Evolutionary conservation across 2,113 vertebrate species (phyloP).

Genomic region (Perca flavescens): DNA sequence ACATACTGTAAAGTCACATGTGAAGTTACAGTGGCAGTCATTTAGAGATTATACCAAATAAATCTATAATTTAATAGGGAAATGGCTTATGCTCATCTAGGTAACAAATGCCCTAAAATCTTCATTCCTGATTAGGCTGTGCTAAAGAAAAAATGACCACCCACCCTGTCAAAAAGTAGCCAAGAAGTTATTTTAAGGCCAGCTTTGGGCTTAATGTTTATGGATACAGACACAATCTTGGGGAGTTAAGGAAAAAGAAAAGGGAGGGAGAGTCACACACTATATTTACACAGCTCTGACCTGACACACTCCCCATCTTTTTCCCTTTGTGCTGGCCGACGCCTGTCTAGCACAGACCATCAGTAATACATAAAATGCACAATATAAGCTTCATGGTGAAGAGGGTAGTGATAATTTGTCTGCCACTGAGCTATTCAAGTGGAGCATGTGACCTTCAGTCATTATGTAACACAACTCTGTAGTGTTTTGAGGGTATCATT

Average conservation of each 20-base stretch:
- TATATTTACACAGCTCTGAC: conserved; percentile 75
- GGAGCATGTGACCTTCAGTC: not conserved
- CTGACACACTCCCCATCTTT: conserved; percentile 49
- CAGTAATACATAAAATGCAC: conserved; percentile 23
- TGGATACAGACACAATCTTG: conserved; percentile 74
- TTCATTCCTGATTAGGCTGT: not conserved
- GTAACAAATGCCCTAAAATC: not conserved
- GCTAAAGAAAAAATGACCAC: conserved; percentile 37
- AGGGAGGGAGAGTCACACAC: conserved; percentile 68
- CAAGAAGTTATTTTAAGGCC: conserved; percentile 63
- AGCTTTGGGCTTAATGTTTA: conserved; percentile 69
- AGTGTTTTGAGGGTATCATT: conserved; percentile 6
- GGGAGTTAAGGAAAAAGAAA: conserved; percentile 61
- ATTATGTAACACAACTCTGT: not conserved
- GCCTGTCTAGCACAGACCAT: conserved; percentile 35
- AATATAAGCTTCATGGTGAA: conserved; percentile 8
- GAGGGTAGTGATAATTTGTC: not conserved
- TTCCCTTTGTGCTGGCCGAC: conserved; percentile 56
- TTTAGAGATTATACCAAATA: not conserved
- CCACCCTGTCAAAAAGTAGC: conserved; percentile 29
- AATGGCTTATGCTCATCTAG: not conserved
- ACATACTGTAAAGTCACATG: not conserved
- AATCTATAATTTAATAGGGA: not conserved
- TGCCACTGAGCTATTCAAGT: not conserved
- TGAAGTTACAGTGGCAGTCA: not conserved